A percentile compares a stretch with the other conserved stretches of the same genome.
Conservation (phyloP, 2,888 invertebrate species). For the Lepetodrilus schrolli region DNA sequence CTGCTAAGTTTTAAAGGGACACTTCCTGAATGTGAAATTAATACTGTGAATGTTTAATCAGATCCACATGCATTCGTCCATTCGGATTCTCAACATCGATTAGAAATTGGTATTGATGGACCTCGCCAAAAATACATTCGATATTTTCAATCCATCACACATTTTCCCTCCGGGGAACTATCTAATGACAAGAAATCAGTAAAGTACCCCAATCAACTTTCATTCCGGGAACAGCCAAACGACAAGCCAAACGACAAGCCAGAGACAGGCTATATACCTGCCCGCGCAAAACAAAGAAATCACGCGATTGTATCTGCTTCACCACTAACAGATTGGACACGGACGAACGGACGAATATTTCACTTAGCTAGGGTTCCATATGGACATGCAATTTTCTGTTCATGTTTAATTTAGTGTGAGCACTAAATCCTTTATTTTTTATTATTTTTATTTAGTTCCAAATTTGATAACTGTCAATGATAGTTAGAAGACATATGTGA, state of each 20-base stretch:
- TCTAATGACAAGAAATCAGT: neutral
- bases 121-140: too few relatives aligned
- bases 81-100: too few relatives aligned
- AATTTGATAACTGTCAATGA: too few relatives aligned
- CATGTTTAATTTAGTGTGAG: neutral
- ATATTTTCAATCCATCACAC: constrained; percentile 9
- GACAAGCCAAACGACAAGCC: neutral
- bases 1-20: too few relatives aligned
- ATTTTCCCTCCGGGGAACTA: neutral
- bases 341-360: neutral
- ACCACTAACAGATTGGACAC: constrained; percentile 12
- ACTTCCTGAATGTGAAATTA: too few relatives aligned
- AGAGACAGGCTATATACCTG: neutral
- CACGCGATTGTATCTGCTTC: constrained; percentile 7
- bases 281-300: constrained; percentile 22
- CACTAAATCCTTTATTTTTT: too few relatives aligned
- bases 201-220: neutral
- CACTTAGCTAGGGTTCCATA: neutral
- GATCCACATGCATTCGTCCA: too few relatives aligned
- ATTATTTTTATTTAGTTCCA: too few relatives aligned
- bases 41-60: too few relatives aligned
- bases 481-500: too few relatives aligned
- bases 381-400: neutral
- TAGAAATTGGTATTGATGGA: too few relatives aligned
- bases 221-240: neutral